Conservation (phyloP, 1,140 invertebrate species). For the Argopecten irradians region DNA sequence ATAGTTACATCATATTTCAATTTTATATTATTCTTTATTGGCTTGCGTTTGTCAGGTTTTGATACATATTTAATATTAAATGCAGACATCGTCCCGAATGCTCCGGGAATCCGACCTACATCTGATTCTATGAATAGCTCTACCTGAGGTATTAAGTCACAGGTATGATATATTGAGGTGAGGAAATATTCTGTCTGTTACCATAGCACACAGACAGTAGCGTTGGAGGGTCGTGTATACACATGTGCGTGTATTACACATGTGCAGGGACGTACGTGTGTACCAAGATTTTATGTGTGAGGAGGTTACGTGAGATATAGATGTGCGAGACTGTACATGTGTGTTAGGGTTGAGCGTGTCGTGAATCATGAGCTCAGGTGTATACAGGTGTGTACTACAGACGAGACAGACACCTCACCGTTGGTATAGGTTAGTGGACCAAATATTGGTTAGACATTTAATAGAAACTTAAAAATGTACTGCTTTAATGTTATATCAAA, state of each 20-base stretch:
- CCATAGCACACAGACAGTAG: no score
- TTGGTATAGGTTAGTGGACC: background rate
- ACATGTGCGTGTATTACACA: no score
- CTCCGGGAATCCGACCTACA: background rate
- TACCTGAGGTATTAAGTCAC: background rate
- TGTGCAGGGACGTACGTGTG: background rate
- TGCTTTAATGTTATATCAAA: no score
- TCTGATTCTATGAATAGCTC: background rate
- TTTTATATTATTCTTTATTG: background rate
- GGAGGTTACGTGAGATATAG: background rate
- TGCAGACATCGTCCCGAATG: background rate
- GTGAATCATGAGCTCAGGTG: background rate
- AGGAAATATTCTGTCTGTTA: no score
- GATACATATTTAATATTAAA: background rate
- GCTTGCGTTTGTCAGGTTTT: background rate
- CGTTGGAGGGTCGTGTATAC: no score
- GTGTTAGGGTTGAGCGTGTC: background rate
- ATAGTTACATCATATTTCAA: background rate
- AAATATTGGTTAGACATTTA: background rate
- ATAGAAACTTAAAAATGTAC: no score
- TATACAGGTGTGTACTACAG: conserved; percentile 3
- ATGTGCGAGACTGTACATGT: background rate
- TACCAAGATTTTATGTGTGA: background rate
- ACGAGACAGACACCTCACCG: background rate
- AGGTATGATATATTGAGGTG: background rate